phyloP scores from a whole-genome alignment of 1,140 invertebrate genomes.

The Amphibalanus amphitrite region DNA sequence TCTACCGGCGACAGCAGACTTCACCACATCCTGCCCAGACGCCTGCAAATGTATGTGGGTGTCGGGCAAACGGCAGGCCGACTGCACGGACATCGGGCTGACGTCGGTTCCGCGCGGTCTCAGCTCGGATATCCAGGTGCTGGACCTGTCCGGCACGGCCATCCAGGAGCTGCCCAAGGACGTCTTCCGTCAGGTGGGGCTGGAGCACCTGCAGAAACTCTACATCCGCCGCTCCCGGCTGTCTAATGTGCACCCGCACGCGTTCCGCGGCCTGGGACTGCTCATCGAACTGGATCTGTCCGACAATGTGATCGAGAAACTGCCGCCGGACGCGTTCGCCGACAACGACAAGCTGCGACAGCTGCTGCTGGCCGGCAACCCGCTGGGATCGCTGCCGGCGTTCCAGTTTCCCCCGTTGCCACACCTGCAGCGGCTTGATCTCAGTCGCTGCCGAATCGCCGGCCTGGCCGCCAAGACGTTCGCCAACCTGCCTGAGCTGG shows the following conservation, averaged over 20 bases:
- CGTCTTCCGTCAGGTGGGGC: constrained; percentile 53
- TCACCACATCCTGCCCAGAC: neutral
- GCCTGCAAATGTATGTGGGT: neutral
- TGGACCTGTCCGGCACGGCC: constrained; percentile 61
- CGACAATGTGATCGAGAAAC: constrained; percentile 33
- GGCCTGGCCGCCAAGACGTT: constrained; percentile 44
- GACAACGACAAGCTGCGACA: constrained; percentile 48
- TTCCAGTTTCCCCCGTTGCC: constrained; percentile 51
- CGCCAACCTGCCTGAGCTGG: constrained; percentile 35
- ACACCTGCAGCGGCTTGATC: constrained; percentile 47
- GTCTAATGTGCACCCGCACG: constrained; percentile 52
- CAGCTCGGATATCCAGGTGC: constrained; percentile 65
- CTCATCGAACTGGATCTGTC: constrained; percentile 72
- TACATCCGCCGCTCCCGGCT: constrained; percentile 55
- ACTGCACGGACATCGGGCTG: neutral
- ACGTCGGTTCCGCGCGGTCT: constrained; percentile 41
- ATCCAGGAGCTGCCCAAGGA: constrained; percentile 55
- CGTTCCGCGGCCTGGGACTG: constrained; percentile 68
- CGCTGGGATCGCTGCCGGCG: constrained; percentile 38
- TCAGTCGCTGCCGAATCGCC: constrained; percentile 56
- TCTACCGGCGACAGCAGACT: neutral
- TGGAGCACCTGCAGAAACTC: constrained; percentile 66
- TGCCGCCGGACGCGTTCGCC: constrained; percentile 11
- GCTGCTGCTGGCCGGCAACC: constrained; percentile 49
- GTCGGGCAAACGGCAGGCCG: neutral